These are phyloP conservation scores for Lasioglossum oenotherae DNA, from an alignment of 2,888 invertebrate species.

Conservation along the genomic window DNA sequence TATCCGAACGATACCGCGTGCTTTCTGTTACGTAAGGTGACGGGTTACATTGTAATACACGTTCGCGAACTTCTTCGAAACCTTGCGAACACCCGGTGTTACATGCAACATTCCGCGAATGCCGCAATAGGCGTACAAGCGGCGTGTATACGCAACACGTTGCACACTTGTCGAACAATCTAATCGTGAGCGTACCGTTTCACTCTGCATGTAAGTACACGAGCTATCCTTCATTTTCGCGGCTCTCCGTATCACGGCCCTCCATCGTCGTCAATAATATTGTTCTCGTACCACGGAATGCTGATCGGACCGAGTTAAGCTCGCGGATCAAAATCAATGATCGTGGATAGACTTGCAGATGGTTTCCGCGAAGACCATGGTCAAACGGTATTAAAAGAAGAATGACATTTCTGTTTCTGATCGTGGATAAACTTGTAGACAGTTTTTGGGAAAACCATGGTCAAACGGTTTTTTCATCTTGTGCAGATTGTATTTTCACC, in stretches of 20 bases:
- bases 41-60: conserved; percentile 44
- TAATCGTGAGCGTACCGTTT: conserved; percentile 55
- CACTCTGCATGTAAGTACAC: conserved; percentile 31
- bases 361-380: background rate
- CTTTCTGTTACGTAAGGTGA: conserved; percentile 40
- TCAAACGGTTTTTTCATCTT: background rate
- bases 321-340: background rate
- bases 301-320: background rate
- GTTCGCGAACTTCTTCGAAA: conserved; percentile 50
- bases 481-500: background rate
- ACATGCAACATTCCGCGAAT: conserved; percentile 57
- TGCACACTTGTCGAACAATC: conserved; percentile 46
- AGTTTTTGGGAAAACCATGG: background rate
- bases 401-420: too few relatives aligned
- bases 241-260: conserved; percentile 31
- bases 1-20: conserved; percentile 12
- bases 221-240: conserved; percentile 59
- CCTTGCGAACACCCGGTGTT: conserved; percentile 53
- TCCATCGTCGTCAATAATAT: background rate
- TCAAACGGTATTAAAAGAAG: too few relatives aligned
- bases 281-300: background rate
- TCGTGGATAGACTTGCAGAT: background rate
- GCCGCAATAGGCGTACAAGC: conserved; percentile 37
- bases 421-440: background rate
- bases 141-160: conserved; percentile 44